phyloP scores from a whole-genome alignment of 2,888 invertebrate genomes.

The Phyto melanocephala region DNA sequence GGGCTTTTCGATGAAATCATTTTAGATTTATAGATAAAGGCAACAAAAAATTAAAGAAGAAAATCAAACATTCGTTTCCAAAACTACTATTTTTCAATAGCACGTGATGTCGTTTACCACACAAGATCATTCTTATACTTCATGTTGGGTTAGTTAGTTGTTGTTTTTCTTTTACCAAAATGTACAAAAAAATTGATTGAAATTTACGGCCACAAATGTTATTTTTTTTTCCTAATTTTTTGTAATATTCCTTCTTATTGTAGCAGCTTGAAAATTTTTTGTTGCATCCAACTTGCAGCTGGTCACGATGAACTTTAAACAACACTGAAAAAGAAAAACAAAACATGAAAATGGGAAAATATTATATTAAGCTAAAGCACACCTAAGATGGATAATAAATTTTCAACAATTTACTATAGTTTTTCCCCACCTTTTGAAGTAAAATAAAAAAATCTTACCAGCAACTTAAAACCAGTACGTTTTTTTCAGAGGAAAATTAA shows the following conservation, averaged over 20 bases:
- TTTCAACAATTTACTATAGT: conserved; percentile 30
- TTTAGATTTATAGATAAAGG: not conserved
- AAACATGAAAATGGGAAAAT: conserved; percentile 19
- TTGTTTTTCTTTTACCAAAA: conserved; percentile 28
- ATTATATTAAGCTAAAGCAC: conserved; percentile 45
- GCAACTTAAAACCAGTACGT: conserved; percentile 29
- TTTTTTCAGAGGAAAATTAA: conserved; percentile 47
- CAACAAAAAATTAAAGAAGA: not conserved
- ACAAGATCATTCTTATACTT: conserved; percentile 36
- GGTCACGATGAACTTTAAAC: conserved; percentile 60
- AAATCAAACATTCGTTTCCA: conserved; percentile 2
- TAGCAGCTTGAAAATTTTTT: conserved; percentile 1
- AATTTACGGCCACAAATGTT: conserved; percentile 53
- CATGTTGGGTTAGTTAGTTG: not conserved
- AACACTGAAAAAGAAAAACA: conserved; percentile 18
- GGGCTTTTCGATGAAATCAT: no score
- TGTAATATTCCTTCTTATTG: not conserved
- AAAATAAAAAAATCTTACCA: not conserved
- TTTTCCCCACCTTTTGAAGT: not conserved
- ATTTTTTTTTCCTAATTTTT: not conserved
- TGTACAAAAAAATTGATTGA: conserved; percentile 56
- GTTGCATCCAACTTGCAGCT: conserved; percentile 56
- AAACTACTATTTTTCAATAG: conserved; percentile 13
- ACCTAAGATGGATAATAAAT: conserved; percentile 57
- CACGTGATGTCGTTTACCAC: conserved; percentile 36